Evolutionary conservation across 1,140 invertebrate species (phyloP).

Genomic region (Galleria mellonella): DNA sequence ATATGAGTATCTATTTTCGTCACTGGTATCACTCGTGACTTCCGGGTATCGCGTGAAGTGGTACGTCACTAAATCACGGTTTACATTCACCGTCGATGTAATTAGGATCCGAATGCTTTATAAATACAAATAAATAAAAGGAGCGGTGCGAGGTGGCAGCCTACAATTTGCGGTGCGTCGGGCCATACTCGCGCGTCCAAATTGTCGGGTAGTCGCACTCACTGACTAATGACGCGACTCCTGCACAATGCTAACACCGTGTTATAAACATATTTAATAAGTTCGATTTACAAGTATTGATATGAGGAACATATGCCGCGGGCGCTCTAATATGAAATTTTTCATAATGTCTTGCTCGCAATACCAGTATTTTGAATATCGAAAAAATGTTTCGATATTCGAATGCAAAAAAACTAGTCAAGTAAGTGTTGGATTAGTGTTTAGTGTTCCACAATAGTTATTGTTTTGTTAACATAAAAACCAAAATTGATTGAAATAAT

Average conservation of each 20-base stretch:
- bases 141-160: slow-evolving; percentile 53
- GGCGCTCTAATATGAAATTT: slow-evolving; percentile 2
- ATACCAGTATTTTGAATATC: no score
- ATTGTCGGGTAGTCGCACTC: slow-evolving; percentile 53
- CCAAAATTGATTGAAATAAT: no score
- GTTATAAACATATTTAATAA: slow-evolving; percentile 50
- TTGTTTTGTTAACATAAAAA: no score
- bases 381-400: no score
- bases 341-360: no score
- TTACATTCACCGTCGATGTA: slow-evolving; percentile 39
- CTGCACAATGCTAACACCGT: slow-evolving; percentile 28
- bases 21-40: no score
- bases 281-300: slow-evolving; percentile 40
- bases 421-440: no score
- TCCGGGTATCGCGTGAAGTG: not conserved
- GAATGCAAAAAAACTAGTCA: no score
- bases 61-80: slow-evolving; percentile 35
- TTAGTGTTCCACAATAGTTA: no score
- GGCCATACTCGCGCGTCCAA: slow-evolving; percentile 31
- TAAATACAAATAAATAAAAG: slow-evolving; percentile 71
- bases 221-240: slow-evolving; percentile 61
- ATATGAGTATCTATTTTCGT: no score
- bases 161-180: slow-evolving; percentile 51
- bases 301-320: slow-evolving; percentile 40
- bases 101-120: slow-evolving; percentile 62